Base-by-base conservation (phyloP, 1,140 invertebrate species). In the Caenorhabditis inopinata region DNA sequence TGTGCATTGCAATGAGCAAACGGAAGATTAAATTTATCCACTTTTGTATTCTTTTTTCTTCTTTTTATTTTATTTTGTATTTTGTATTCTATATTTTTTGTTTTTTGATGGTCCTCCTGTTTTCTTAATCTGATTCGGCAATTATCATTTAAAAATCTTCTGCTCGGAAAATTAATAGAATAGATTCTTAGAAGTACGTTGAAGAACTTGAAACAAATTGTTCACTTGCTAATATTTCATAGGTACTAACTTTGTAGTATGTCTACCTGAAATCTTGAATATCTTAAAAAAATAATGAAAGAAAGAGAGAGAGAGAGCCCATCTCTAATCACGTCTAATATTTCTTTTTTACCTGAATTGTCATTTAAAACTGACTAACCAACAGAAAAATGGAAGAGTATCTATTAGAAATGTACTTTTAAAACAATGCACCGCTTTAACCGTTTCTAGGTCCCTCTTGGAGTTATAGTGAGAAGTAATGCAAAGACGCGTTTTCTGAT, bases 1-100 rank as follows among this genome's bases (percentile, higher is more conserved):
- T 68, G 58, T 68, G 58, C 32, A 68, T 68, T 68, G 58, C 35
- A 68, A 68, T 38, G 58, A 21, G 53, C 35, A 68, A 68, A 68
- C n/a, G 32, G 38, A 68, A 68, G 32, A 68, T 38, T 68, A 32
- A 38, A 68, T 68, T 38, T 16, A 51, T 58, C 9, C 32, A n/a
- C 12, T 51, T 27, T 5, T 14, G 6, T 29, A n/a, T 1, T n/a
- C 35, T 58, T 32, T 58, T 32, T 29, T 1, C 11, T 9, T 5
- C 0, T 58, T 32, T 58, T 32, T 32, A 3, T 16, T 29, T 3
- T 2, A 32, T 32, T 58, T 32, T 58, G 29, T 1, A 32, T n/a
- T 29, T 14, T 58, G 16, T 58, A 2, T 32, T 29, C 51, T 12
- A 11, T 32, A 23, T 58, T 58, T 58, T 58, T n/a, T n/a, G n/a